Conservation (phyloP, 2,888 invertebrate species). For the Lutraria lutraria region DNA sequence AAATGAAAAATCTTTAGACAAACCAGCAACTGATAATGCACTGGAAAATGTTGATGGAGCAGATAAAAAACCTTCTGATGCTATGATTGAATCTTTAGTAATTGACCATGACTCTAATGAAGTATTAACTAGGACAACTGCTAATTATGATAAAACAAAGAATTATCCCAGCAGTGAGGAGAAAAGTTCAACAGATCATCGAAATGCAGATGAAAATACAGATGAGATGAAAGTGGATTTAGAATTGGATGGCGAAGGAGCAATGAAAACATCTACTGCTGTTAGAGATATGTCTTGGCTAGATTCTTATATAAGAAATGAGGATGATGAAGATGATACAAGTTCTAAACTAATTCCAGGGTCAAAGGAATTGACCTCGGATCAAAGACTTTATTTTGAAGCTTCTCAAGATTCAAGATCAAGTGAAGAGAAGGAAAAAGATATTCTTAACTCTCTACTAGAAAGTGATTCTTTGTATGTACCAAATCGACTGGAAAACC, state of each 20-base stretch:
- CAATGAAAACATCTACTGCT: slow-evolving; percentile 5
- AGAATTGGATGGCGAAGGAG: neutral
- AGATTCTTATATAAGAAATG: slow-evolving; percentile 30
- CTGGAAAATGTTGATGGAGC: neutral
- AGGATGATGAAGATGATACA: neutral
- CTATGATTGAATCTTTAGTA: neutral
- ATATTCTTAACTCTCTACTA: slow-evolving; percentile 2
- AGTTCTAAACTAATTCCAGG: neutral
- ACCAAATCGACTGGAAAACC: slow-evolving; percentile 50
- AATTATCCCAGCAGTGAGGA: neutral
- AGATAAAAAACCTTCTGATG: neutral
- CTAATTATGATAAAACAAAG: neutral
- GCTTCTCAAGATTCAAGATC: neutral
- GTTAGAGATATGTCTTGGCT: slow-evolving; percentile 59
- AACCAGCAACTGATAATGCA: neutral
- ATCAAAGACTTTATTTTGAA: neutral
- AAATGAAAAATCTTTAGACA: neutral
- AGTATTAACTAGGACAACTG: neutral
- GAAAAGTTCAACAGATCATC: neutral
- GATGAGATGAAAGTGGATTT: neutral
- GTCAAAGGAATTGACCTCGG: neutral
- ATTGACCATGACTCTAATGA: slow-evolving; percentile 10
- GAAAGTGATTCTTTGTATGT: slow-evolving; percentile 35
- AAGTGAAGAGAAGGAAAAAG: slow-evolving; percentile 22
- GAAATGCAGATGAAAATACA: neutral